Evolutionary conservation across 23 tunicate species (phyloP).

Genomic region (Styela plicata): DNA sequence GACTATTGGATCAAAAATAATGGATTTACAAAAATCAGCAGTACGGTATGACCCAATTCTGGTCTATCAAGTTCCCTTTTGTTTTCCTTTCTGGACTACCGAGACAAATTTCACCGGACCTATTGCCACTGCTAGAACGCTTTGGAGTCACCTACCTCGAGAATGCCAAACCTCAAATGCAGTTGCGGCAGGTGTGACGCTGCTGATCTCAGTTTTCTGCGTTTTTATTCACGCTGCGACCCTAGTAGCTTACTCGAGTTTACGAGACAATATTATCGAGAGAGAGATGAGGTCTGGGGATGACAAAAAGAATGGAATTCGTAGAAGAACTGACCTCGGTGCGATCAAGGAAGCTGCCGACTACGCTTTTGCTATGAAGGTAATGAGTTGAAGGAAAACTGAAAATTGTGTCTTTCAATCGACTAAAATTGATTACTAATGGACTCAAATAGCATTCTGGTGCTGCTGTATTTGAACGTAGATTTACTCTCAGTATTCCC

Average conservation of each 20-base stretch:
- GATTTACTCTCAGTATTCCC: too few relatives aligned
- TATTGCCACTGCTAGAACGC: neutral
- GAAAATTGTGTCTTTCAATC: too few relatives aligned
- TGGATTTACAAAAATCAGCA: neutral
- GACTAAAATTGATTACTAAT: too few relatives aligned
- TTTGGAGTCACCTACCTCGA: conserved; percentile 11
- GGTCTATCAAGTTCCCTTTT: conserved; percentile 20
- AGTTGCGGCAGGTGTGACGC: conserved; percentile 1
- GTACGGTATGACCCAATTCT: neutral
- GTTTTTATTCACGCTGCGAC: conserved; percentile 21
- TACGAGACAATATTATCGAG: conserved; percentile 12
- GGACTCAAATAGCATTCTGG: too few relatives aligned
- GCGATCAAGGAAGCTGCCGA: conserved; percentile 24
- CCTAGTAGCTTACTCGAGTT: conserved; percentile 20
- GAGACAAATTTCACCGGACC: neutral
- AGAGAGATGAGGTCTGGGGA: neutral
- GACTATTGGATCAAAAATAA: too few relatives aligned
- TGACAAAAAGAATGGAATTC: neutral
- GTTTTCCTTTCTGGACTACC: conserved; percentile 1
- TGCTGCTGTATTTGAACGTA: too few relatives aligned
- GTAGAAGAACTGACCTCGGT: conserved; percentile 4
- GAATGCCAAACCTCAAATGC: neutral
- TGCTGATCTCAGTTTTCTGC: neutral
- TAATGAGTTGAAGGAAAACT: too few relatives aligned
- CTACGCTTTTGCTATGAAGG: conserved; percentile 28